phyloP scores from a whole-genome alignment of 2,888 invertebrate genomes.

The Cheilosia soror region DNA sequence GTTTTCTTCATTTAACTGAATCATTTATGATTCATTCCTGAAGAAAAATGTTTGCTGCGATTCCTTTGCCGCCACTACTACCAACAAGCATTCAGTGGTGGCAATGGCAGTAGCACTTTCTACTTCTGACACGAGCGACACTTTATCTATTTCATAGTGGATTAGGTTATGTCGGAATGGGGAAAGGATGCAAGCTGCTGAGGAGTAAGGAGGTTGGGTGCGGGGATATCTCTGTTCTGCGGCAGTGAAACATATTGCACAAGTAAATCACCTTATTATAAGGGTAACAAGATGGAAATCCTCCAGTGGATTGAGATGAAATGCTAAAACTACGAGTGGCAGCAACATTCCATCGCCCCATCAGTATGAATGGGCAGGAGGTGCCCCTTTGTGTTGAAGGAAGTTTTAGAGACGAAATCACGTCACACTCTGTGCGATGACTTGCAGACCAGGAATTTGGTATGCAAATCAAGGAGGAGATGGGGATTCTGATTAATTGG shows the following conservation, averaged over 20 bases:
- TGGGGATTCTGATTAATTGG: conserved; percentile 29
- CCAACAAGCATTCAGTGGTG: not conserved
- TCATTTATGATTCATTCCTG: too few species aligned
- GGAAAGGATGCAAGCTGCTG: conserved; percentile 24
- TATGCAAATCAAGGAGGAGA: conserved; percentile 3
- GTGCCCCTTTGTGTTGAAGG: not conserved
- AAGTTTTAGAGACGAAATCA: conserved; percentile 8
- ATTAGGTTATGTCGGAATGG: conserved; percentile 54
- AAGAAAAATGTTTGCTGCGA: too few species aligned
- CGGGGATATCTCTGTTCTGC: conserved; percentile 14
- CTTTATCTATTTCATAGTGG: conserved; percentile 72
- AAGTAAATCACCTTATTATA: conserved; percentile 57
- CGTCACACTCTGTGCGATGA: conserved; percentile 29
- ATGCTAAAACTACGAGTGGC: not conserved
- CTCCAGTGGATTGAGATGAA: conserved; percentile 42
- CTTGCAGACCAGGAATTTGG: not conserved
- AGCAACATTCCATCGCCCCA: not conserved
- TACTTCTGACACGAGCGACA: conserved; percentile 63
- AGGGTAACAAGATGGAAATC: conserved; percentile 50
- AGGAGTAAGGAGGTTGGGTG: not conserved
- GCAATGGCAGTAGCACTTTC: conserved; percentile 22
- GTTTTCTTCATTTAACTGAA: too few species aligned
- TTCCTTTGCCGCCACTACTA: not conserved
- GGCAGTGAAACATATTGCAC: conserved; percentile 28
- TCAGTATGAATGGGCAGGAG: not conserved